These are phyloP conservation scores for Drosophila merina DNA, from an alignment of 2,888 invertebrate genomes.

Conservation along the genomic window DNA sequence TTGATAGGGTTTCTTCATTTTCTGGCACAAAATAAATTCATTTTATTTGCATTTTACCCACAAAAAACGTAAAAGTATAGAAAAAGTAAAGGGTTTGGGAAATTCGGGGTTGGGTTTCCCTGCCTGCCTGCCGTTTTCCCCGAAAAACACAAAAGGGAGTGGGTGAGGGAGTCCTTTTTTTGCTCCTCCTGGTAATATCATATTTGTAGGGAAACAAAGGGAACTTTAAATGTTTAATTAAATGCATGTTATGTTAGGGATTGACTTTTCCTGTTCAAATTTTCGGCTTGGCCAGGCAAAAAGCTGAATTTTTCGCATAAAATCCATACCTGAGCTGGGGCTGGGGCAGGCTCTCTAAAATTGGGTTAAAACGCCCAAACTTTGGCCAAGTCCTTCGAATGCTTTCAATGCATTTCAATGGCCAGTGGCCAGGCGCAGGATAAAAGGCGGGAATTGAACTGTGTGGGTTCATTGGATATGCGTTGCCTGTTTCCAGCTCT, in stretches of 20 bases:
- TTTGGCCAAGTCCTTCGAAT: constrained; percentile 10
- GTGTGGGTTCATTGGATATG: constrained; percentile 47
- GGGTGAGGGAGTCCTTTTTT: not conserved
- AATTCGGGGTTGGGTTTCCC: constrained; percentile 8
- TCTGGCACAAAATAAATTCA: constrained; percentile 50
- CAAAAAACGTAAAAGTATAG: not conserved
- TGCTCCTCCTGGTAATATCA: not conserved
- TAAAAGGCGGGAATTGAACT: constrained; percentile 25
- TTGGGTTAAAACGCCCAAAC: constrained; percentile 34
- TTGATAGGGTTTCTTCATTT: constrained; percentile 22
- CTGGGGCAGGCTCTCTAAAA: constrained; percentile 9
- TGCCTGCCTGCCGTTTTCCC: not conserved
- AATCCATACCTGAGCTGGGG: constrained; percentile 5
- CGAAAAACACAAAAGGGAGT: not conserved
- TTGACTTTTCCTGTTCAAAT: not conserved
- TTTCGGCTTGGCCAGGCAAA: not conserved
- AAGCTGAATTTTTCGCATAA: not conserved
- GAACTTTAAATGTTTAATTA: not conserved
- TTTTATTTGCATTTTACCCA: constrained; percentile 58
- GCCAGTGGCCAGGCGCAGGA: constrained; percentile 21
- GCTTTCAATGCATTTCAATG: constrained; percentile 33
- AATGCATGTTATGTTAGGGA: not conserved
- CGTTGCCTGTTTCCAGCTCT: constrained; percentile 29
- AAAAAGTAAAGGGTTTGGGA: not conserved
- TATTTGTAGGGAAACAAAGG: not conserved